A percentile compares a stretch with the other conserved stretches of the same genome.
phyloP scores from a whole-genome alignment of 2,888 invertebrate species.

The Thelaira solivaga region DNA sequence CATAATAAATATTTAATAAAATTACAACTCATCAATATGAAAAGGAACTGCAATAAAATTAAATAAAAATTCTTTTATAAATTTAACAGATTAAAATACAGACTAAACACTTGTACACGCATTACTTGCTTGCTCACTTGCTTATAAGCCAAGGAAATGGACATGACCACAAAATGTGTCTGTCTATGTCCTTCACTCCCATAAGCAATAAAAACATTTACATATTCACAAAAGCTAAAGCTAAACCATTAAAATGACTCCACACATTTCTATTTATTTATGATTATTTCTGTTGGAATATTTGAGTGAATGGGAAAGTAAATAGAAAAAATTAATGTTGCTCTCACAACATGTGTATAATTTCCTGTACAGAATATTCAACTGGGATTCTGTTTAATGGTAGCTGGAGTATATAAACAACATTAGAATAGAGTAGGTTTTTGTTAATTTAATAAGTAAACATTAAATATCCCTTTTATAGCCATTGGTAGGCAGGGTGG shows the following conservation, averaged over 20 bases:
- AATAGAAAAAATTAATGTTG: conserved; percentile 16
- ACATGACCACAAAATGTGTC: too few species aligned
- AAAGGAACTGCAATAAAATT: too few species aligned
- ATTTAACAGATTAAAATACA: too few species aligned
- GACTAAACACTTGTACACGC: too few species aligned
- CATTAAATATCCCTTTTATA: conserved; percentile 44
- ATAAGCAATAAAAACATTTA: too few species aligned
- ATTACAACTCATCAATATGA: too few species aligned
- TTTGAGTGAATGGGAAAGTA: conserved; percentile 18
- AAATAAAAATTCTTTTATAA: too few species aligned
- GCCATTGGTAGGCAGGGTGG: not conserved
- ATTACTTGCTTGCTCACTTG: too few species aligned
- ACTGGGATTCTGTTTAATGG: conserved; percentile 49
- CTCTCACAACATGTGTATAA: not conserved
- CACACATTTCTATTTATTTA: not conserved
- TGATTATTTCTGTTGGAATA: conserved; percentile 3
- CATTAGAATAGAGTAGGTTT: conserved; percentile 44
- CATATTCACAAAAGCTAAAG: not conserved
- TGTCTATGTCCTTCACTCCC: too few species aligned
- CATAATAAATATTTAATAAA: too few species aligned
- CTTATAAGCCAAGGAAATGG: too few species aligned
- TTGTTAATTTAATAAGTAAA: conserved; percentile 58
- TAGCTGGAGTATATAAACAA: conserved; percentile 25
- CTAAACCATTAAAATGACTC: conserved; percentile 2
- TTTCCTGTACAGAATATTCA: conserved; percentile 45